Percentiles rank a stretch among this genome's conserved stretches.
These are phyloP conservation scores for Notarius quadriscutis DNA, from an alignment of 2,113 vertebrate genomes.

Conservation along the genomic window DNA sequence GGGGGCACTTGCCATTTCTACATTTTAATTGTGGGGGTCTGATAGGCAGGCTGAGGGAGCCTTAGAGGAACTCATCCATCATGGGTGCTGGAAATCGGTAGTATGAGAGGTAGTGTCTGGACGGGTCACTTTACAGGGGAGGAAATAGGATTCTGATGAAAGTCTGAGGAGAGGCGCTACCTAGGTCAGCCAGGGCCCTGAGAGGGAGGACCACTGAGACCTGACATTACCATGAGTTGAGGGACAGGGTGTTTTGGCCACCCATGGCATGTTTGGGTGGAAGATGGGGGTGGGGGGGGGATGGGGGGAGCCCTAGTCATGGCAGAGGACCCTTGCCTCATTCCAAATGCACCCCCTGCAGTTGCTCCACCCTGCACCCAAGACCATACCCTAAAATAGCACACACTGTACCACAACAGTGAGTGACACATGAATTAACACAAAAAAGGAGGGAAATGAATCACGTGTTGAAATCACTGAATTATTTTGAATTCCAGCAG, in stretches of 20 bases:
- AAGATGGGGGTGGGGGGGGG: slow-evolving; percentile 61
- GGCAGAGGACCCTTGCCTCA: slow-evolving; percentile 1
- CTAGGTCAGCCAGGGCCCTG: slow-evolving; percentile 77
- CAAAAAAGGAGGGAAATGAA: slow-evolving; percentile 60
- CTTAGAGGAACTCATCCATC: slow-evolving; percentile 87
- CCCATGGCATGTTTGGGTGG: slow-evolving; percentile 52
- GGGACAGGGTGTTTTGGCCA: slow-evolving; percentile 20
- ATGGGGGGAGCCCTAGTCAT: slow-evolving; percentile 51
- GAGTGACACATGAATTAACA: slow-evolving; percentile 54
- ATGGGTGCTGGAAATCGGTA: slow-evolving; percentile 77
- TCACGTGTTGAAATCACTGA: slow-evolving; percentile 59
- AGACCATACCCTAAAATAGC: slow-evolving; percentile 56
- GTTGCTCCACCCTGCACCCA: slow-evolving; percentile 65
- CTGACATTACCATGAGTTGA: slow-evolving; percentile 71
- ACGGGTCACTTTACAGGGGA: slow-evolving; percentile 78
- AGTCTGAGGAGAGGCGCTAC: slow-evolving; percentile 82
- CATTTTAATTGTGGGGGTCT: slow-evolving; percentile 84
- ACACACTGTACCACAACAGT: slow-evolving; percentile 40
- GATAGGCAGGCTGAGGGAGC: slow-evolving; percentile 90
- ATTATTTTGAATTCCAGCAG: slow-evolving; percentile 63
- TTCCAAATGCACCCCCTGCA: slow-evolving; percentile 23
- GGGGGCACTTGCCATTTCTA: slow-evolving; percentile 71
- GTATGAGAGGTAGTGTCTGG: slow-evolving; percentile 76
- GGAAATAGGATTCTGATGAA: slow-evolving; percentile 90
- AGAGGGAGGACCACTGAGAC: slow-evolving; percentile 79